A percentile compares a stretch with the other conserved stretches of the same genome.
Evolutionary conservation across 1,140 invertebrate genomes (phyloP).

Genomic region (Megalonaias nervosa): DNA sequence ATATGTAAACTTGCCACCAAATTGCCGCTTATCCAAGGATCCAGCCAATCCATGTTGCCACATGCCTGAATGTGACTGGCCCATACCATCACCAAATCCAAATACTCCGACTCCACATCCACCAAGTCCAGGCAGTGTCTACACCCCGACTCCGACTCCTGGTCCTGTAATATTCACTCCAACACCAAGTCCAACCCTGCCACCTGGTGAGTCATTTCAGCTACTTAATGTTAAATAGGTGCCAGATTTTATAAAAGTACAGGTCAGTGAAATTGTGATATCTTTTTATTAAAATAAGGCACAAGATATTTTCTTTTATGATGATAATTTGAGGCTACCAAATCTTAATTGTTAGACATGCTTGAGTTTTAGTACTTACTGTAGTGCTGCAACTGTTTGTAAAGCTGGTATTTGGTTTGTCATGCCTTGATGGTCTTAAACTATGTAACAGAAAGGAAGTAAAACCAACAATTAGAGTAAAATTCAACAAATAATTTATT

Average conservation of each 20-base stretch:
- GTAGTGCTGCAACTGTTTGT: neutral
- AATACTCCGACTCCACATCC: conserved; percentile 18
- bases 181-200: conserved; percentile 18
- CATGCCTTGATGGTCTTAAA: too few relatives aligned
- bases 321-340: neutral
- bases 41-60: conserved; percentile 53
- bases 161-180: conserved; percentile 8
- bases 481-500: too few relatives aligned
- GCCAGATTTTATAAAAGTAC: neutral
- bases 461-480: too few relatives aligned
- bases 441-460: too few relatives aligned
- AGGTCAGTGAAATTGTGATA: neutral
- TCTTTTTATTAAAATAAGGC: neutral
- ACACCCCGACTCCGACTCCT: neutral
- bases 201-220: conserved; percentile 10
- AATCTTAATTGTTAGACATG: neutral
- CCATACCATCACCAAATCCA: conserved; percentile 10
- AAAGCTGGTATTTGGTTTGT: too few relatives aligned
- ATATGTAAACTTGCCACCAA: conserved; percentile 45
- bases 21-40: conserved; percentile 50
- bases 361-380: neutral
- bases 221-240: neutral
- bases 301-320: neutral
- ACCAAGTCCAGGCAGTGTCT: conserved; percentile 21
- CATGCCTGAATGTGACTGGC: conserved; percentile 39